phyloP scores from a whole-genome alignment of 1,140 invertebrate species.

The Goniozus legneri region DNA sequence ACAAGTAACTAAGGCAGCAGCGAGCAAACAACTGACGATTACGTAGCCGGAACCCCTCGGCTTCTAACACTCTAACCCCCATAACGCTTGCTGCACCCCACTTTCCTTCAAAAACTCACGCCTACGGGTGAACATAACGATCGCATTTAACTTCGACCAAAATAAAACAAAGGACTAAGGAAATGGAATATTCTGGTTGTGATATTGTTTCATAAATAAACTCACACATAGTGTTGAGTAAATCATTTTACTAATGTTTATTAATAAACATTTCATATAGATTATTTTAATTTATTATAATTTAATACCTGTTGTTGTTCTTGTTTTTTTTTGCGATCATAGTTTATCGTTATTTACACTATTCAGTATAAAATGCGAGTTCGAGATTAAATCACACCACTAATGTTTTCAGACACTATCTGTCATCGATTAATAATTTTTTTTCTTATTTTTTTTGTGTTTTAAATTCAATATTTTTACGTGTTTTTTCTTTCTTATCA shows the following conservation, averaged over 20 bases:
- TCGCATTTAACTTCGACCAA: too few relatives aligned
- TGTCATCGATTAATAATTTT: constrained; percentile 46
- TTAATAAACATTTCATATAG: constrained; percentile 45
- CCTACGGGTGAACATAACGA: too few relatives aligned
- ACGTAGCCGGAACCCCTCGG: too few relatives aligned
- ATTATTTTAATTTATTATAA: constrained; percentile 44
- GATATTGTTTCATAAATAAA: too few relatives aligned
- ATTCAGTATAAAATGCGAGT: constrained; percentile 53
- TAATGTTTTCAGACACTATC: constrained; percentile 48
- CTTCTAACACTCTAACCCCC: too few relatives aligned
- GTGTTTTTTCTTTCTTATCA: constrained; percentile 33
- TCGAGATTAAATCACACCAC: constrained; percentile 49
- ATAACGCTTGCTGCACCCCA: too few relatives aligned
- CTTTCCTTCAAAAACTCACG: too few relatives aligned
- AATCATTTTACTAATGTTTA: constrained; percentile 43
- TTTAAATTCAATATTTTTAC: neutral
- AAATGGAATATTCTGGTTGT: too few relatives aligned
- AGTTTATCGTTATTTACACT: constrained; percentile 52
- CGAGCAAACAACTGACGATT: too few relatives aligned
- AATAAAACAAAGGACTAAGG: too few relatives aligned
- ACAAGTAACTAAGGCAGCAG: too few relatives aligned
- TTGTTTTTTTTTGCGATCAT: constrained; percentile 20
- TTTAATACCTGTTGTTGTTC: constrained; percentile 34
- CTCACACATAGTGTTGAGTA: constrained; percentile 19
- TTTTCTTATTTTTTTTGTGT: constrained; percentile 11